Percentiles rank a stretch among this genome's conserved stretches.
These are phyloP conservation scores for Pristionchus mayeri DNA, from an alignment of 2,888 invertebrate species.

Conservation along the genomic window DNA sequence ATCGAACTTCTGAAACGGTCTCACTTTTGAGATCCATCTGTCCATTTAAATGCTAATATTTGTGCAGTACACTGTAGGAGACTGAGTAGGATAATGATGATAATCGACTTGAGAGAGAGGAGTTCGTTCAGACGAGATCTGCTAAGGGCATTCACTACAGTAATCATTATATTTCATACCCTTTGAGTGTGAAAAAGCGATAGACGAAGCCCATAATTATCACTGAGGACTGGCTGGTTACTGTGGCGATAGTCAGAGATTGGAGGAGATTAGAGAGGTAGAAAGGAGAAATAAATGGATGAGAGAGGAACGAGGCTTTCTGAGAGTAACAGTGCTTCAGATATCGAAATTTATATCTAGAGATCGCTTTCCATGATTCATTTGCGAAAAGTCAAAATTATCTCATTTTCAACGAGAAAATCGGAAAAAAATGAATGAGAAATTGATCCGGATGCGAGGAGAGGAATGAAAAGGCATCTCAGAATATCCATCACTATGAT, in stretches of 20 bases:
- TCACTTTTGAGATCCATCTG: too few species aligned
- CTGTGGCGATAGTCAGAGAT: background rate
- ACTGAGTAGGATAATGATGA: background rate
- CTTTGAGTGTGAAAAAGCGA: background rate
- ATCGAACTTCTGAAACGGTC: background rate
- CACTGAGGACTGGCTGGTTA: slow-evolving; percentile 23
- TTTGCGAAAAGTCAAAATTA: background rate
- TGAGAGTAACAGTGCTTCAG: background rate
- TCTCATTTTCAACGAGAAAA: too few species aligned
- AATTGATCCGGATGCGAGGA: background rate
- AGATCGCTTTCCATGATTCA: background rate
- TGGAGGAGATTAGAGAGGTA: too few species aligned
- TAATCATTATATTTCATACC: background rate
- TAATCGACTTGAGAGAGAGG: background rate
- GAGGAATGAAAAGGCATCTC: background rate
- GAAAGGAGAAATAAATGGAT: background rate
- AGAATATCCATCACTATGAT: background rate
- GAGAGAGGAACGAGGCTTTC: background rate
- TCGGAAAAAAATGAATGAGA: background rate
- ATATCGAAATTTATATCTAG: too few species aligned
- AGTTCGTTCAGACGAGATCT: background rate
- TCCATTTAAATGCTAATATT: background rate
- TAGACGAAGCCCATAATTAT: slow-evolving; percentile 19
- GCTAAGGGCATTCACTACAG: background rate
- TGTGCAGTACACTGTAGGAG: background rate